Evolutionary conservation across 37 sponge, comb jelly and placozoan genomes (phyloP), one percentile per base, ranked within the genome.

Genomic region (Hexactinellida sp.): DNA sequence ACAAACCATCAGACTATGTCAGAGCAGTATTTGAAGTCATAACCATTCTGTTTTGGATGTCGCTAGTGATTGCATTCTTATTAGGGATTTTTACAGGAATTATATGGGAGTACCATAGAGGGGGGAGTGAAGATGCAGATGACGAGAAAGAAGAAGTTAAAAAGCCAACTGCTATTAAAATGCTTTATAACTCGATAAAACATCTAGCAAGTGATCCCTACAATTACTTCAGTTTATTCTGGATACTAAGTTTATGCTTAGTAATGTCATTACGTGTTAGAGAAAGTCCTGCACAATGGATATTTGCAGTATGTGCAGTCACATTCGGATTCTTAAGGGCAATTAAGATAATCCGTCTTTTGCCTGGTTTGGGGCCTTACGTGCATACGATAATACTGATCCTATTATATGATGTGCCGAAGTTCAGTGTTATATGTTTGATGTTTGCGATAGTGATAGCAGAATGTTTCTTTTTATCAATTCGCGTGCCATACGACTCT

Each of bases 211-310:
- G 76, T 25, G 76, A 63, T 63, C 21, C 76, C 3, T 63, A 32
- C 76, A 63, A 63, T n/a, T 63, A 63, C 13, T 63, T 32, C 34
- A 63, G 76, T n/a, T 5, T 63, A 7, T 7, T 63, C 3, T 63
- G 1, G 3, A n/a, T 63, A 3, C 1, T 63, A 5, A 25, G 76
- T 63, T 28, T 63, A 7, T 63, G 3, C 76, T 23, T 63, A 28
- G 76, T 63, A 7, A 10, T 63, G 76, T 23, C 76, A 21, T 28
- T 63, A n/a, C 21, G 76, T 25, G 30, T 28, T 63, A 28, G 3
- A 63, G 76, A 25, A 7, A 63, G 76, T 63, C 76, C 76, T 32
- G 76, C 76, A 21, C 76, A 63, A 63, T 63, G 76, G 76, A 63
- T 63, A 25, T 63, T 63, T 23, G 76, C 76, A 7, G 76, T n/a